Conservation (phyloP, 2,113 vertebrate species). For the Hyaena hyaena region DNA sequence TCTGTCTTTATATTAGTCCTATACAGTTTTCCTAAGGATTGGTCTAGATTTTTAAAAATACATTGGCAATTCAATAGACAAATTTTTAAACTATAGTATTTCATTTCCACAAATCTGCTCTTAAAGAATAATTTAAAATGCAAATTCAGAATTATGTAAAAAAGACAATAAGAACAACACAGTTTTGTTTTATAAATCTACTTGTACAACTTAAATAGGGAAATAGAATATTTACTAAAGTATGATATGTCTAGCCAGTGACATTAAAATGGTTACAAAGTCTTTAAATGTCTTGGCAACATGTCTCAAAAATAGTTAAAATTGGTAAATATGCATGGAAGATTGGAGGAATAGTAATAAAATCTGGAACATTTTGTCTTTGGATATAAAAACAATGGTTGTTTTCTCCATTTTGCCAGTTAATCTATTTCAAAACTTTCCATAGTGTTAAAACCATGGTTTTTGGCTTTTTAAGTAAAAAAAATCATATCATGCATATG, state of each 20-base stretch:
- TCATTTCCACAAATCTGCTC: not conserved
- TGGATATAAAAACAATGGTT: not conserved
- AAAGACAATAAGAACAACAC: not conserved
- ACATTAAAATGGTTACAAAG: not conserved
- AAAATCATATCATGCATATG: not conserved
- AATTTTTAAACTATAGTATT: not conserved
- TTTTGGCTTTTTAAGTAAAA: not conserved
- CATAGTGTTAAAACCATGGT: not conserved
- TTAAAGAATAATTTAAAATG: slow-evolving; percentile 9
- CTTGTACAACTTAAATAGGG: not conserved
- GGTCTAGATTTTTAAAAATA: not conserved
- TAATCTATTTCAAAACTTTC: not conserved
- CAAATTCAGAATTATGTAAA: not conserved
- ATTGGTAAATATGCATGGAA: not conserved
- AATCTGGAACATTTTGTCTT: not conserved
- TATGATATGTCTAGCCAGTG: not conserved
- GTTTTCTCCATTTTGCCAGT: not conserved
- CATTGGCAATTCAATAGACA: not conserved
- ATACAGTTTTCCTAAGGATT: not conserved
- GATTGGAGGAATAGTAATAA: not conserved
- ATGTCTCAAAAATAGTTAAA: not conserved
- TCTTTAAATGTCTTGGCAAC: not conserved
- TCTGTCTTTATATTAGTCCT: not conserved
- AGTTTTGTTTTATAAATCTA: not conserved
- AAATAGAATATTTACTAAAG: not conserved